Percentiles rank a stretch among this genome's conserved stretches.
Evolutionary conservation across 1,140 invertebrate genomes (phyloP).

Genomic region (Drosophila persimilis): DNA sequence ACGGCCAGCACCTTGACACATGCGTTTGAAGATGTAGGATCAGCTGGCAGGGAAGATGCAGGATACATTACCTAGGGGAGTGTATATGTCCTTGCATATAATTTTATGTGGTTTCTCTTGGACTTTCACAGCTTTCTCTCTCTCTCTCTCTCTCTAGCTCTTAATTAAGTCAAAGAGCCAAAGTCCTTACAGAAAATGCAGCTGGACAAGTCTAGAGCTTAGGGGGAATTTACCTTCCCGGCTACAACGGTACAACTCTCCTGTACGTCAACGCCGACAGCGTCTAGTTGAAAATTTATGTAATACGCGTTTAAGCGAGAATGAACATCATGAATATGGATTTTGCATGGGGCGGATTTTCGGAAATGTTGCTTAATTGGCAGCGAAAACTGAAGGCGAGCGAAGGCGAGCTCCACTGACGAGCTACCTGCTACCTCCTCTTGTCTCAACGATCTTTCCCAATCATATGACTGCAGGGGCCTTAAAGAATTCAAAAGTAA

Average conservation of each 20-base stretch:
- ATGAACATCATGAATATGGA: slow-evolving; percentile 60
- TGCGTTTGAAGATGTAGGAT: neutral
- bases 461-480: slow-evolving; percentile 49
- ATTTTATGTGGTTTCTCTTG: slow-evolving; percentile 32
- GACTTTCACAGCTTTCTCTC: neutral
- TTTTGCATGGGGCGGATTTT: slow-evolving; percentile 12
- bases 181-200: slow-evolving; percentile 2
- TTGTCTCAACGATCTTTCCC: too few relatives aligned
- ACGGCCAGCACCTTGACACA: too few relatives aligned
- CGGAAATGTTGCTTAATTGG: slow-evolving; percentile 69
- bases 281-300: slow-evolving; percentile 72
- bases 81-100: slow-evolving; percentile 65
- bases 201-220: slow-evolving; percentile 9
- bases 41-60: neutral
- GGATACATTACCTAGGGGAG: slow-evolving; percentile 23
- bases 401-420: neutral
- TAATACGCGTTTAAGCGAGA: slow-evolving; percentile 70
- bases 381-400: slow-evolving; percentile 58
- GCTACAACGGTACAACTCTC: too few relatives aligned
- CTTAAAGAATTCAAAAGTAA: slow-evolving; percentile 61
- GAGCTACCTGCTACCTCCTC: too few relatives aligned
- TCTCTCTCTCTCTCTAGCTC: slow-evolving; percentile 11
- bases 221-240: neutral
- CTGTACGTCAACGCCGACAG: slow-evolving; percentile 33
- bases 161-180: slow-evolving; percentile 40